These are phyloP conservation scores for Drosophila willistoni DNA, from an alignment of 1,140 invertebrate species.

Conservation along the genomic window DNA sequence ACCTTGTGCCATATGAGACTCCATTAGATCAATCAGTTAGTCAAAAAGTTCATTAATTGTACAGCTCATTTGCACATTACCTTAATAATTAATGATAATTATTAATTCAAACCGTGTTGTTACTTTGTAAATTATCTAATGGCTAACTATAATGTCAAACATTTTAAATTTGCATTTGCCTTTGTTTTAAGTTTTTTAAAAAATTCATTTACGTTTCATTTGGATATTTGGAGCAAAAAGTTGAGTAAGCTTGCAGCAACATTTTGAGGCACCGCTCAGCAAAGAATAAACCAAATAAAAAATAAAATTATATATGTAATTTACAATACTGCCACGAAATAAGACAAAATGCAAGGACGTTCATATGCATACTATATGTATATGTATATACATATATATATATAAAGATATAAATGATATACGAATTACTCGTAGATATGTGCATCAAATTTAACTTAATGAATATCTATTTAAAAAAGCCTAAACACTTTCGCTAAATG, in stretches of 20 bases:
- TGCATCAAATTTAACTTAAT: slow-evolving; percentile 34
- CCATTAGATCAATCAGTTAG: slow-evolving; percentile 26
- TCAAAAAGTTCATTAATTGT: slow-evolving; percentile 23
- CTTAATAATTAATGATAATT: slow-evolving; percentile 35
- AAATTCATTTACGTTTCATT: slow-evolving; percentile 40
- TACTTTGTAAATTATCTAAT: slow-evolving; percentile 63
- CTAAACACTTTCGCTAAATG: slow-evolving; percentile 58
- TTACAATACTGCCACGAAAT: slow-evolving; percentile 77
- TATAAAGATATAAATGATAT: slow-evolving; percentile 47
- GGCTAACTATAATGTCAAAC: slow-evolving; percentile 64
- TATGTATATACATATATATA: slow-evolving; percentile 48
- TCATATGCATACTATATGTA: slow-evolving; percentile 51
- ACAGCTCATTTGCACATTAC: slow-evolving; percentile 36
- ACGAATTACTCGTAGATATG: slow-evolving; percentile 45
- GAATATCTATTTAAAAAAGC: slow-evolving; percentile 60
- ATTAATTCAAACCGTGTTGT: slow-evolving; percentile 22
- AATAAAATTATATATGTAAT: slow-evolving; percentile 48
- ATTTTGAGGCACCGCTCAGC: slow-evolving; percentile 16
- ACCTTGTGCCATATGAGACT: neutral
- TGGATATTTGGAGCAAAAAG: slow-evolving; percentile 61
- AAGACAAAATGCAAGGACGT: slow-evolving; percentile 66
- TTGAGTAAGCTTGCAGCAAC: slow-evolving; percentile 62
- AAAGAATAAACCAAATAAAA: slow-evolving; percentile 29
- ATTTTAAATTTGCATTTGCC: slow-evolving; percentile 69
- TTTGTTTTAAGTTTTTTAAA: slow-evolving; percentile 39